These are phyloP conservation scores for Smittia aterrima DNA, from an alignment of 2,888 invertebrate species.

Conservation along the genomic window DNA sequence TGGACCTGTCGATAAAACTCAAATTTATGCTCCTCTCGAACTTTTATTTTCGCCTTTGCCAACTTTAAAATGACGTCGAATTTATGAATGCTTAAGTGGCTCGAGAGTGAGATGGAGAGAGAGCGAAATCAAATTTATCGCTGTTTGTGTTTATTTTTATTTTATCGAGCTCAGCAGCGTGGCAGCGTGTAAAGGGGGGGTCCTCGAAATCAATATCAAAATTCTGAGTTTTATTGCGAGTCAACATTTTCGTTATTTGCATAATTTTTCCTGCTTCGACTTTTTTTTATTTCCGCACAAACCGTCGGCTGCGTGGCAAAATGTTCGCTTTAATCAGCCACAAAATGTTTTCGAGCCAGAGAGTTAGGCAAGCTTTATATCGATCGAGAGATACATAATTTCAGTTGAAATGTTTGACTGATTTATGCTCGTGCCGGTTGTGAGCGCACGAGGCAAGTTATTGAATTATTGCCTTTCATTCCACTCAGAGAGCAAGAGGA, in stretches of 20 bases:
- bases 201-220: slow-evolving; percentile 7
- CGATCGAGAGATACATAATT: neutral
- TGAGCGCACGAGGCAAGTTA: neutral
- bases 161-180: neutral
- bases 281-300: neutral
- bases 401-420: neutral
- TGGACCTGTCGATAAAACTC: slow-evolving; percentile 3
- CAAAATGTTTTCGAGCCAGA: neutral
- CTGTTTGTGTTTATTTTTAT: slow-evolving; percentile 17
- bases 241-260: slow-evolving; percentile 17
- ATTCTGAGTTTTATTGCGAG: slow-evolving; percentile 10
- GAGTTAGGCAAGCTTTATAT: neutral
- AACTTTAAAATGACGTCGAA: neutral
- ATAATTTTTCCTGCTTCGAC: slow-evolving; percentile 12
- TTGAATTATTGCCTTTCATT: slow-evolving; percentile 9
- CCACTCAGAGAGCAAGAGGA: neutral
- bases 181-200: neutral
- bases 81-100: slow-evolving; percentile 18
- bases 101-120: neutral
- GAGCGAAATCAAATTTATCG: neutral
- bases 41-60: neutral
- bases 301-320: too few relatives aligned
- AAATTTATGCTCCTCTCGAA: neutral
- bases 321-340: neutral
- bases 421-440: slow-evolving; percentile 7